A percentile compares a stretch with the other conserved stretches of the same genome.
phyloP scores from a whole-genome alignment of 2,888 invertebrate species.

The Abscondita cerata region DNA sequence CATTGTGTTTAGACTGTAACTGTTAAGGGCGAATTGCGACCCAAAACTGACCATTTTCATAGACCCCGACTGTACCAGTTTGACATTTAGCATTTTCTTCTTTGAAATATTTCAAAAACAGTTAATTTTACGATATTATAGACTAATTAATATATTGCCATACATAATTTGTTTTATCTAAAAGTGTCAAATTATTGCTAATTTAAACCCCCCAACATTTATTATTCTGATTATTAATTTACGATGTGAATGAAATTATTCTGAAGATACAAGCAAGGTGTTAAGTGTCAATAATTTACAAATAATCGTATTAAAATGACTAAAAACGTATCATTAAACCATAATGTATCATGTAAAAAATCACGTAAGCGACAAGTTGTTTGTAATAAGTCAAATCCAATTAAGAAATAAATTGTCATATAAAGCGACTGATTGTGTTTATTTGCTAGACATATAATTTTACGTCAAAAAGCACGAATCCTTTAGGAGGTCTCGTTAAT shows the following conservation, averaged over 20 bases:
- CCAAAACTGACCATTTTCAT: too few relatives aligned
- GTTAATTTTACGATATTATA: too few relatives aligned
- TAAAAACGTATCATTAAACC: slow-evolving; percentile 29
- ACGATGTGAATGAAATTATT: background rate
- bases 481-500: slow-evolving; percentile 20
- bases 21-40: too few relatives aligned
- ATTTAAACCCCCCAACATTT: too few relatives aligned
- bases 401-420: slow-evolving; percentile 38
- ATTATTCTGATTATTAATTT: background rate
- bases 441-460: slow-evolving; percentile 20
- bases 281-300: too few relatives aligned
- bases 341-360: slow-evolving; percentile 34
- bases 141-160: too few relatives aligned
- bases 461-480: slow-evolving; percentile 19
- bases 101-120: too few relatives aligned
- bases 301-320: background rate
- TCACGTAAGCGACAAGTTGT: slow-evolving; percentile 33
- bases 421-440: slow-evolving; percentile 19
- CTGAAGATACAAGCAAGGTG: background rate
- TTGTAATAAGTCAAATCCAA: slow-evolving; percentile 30
- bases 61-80: too few relatives aligned
- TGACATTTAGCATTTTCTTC: too few relatives aligned
- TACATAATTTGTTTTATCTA: too few relatives aligned
- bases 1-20: too few relatives aligned
- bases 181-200: too few relatives aligned